These are phyloP conservation scores for Stegana nigrithorax DNA, from an alignment of 2,888 invertebrate species.

Conservation along the genomic window DNA sequence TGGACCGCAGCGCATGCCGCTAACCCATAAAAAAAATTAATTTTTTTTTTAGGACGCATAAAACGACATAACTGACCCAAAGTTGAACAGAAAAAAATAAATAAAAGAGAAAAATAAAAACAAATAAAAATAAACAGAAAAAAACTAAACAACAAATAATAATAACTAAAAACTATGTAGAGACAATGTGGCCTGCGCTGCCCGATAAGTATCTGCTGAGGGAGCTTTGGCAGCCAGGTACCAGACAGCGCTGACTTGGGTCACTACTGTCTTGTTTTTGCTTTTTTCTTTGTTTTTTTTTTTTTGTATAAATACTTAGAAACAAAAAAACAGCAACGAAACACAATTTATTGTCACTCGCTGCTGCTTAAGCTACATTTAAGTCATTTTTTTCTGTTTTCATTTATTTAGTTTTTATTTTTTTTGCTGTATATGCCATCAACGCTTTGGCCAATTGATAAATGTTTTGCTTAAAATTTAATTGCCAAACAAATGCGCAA, in stretches of 20 bases:
- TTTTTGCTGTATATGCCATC: neutral
- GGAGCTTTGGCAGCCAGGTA: neutral
- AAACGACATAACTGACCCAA: slow-evolving; percentile 14
- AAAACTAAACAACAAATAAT: too few relatives aligned
- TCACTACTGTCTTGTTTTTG: neutral
- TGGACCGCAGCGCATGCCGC: neutral
- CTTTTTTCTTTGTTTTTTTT: too few relatives aligned
- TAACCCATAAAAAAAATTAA: too few relatives aligned
- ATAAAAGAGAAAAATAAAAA: too few relatives aligned
- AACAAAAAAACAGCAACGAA: too few relatives aligned
- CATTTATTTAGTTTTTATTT: neutral
- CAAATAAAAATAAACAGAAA: too few relatives aligned
- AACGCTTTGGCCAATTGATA: neutral
- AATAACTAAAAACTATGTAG: neutral
- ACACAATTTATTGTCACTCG: too few relatives aligned
- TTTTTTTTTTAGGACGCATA: neutral
- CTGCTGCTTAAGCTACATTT: too few relatives aligned
- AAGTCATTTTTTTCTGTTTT: neutral
- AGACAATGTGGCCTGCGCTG: slow-evolving; percentile 9
- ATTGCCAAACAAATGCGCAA: slow-evolving; percentile 9
- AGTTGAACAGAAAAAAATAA: too few relatives aligned
- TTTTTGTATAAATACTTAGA: too few relatives aligned
- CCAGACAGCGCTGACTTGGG: too few relatives aligned
- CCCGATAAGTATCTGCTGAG: slow-evolving; percentile 11
- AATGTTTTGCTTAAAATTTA: neutral